phyloP scores from a whole-genome alignment of 2,797 vertebrate genomes.

The Hoplostethus atlanticus region DNA sequence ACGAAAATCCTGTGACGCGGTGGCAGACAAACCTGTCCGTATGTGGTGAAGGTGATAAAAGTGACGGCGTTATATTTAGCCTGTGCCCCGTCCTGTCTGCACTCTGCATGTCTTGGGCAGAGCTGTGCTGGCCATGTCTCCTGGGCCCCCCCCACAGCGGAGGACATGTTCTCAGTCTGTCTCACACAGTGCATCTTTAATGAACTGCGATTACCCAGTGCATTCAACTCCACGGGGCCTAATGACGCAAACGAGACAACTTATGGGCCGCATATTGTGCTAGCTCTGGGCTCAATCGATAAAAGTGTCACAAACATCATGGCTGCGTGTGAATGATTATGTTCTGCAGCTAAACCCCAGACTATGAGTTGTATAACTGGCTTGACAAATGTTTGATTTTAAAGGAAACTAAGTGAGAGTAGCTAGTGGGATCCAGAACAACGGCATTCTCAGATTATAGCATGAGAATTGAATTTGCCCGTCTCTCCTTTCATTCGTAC shows the following conservation, averaged over 20 bases:
- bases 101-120: constrained; percentile 48
- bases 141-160: constrained; percentile 26
- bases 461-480: constrained; percentile 12
- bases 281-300: constrained; percentile 39
- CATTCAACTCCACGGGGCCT: constrained; percentile 55
- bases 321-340: constrained; percentile 19
- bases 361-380: constrained; percentile 11
- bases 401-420: constrained; percentile 7
- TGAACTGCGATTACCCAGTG: constrained; percentile 66
- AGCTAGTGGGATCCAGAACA: constrained; percentile 15
- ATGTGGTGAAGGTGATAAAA: constrained; percentile 32
- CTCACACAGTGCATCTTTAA: constrained; percentile 76
- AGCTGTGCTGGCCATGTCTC: constrained; percentile 43
- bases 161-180: constrained; percentile 66
- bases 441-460: constrained; percentile 30
- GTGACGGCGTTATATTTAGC: constrained; percentile 58
- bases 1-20: constrained; percentile 15
- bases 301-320: constrained; percentile 32
- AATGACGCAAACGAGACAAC: constrained; percentile 60
- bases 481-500: constrained; percentile 55
- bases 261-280: constrained; percentile 62
- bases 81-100: constrained; percentile 40
- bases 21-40: constrained; percentile 22
- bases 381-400: constrained; percentile 7
- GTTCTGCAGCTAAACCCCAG: constrained; percentile 31